phyloP scores from a whole-genome alignment of 1,140 invertebrate species.

The Ctenoplectra terminalis region DNA sequence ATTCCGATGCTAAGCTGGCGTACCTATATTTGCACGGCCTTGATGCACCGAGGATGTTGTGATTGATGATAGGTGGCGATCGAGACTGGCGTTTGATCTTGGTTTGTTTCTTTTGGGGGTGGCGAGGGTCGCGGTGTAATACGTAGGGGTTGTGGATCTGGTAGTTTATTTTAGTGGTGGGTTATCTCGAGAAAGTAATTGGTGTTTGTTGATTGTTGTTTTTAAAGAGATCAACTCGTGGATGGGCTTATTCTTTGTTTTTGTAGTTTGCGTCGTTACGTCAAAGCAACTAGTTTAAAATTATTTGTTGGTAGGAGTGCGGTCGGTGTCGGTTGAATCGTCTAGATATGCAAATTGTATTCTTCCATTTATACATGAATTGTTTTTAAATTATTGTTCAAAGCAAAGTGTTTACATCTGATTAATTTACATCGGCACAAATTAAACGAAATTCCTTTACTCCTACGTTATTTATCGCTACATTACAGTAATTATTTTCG shows the following conservation, averaged over 20 bases:
- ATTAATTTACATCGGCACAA: background rate
- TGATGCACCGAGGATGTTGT: background rate
- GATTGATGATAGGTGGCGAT: constrained; percentile 18
- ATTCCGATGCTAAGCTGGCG: constrained; percentile 35
- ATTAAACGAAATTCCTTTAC: background rate
- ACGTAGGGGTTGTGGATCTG: background rate
- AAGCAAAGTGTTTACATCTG: background rate
- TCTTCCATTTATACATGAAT: background rate
- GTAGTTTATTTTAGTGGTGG: background rate
- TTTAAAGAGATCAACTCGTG: no score
- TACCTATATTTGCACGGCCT: constrained; percentile 10
- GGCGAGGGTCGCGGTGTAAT: no score
- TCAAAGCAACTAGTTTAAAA: no score
- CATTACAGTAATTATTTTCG: constrained; percentile 15
- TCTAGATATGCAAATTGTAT: background rate
- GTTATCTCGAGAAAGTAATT: no score
- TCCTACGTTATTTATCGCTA: background rate
- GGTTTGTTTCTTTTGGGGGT: background rate
- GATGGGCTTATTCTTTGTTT: no score
- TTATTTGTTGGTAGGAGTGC: no score
- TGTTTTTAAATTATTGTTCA: background rate
- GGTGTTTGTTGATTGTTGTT: no score
- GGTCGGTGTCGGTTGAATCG: no score
- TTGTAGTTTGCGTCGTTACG: no score
- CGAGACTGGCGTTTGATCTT: background rate